Percentiles rank a stretch among this genome's conserved stretches.
Conservation (phyloP, 2,113 vertebrate species). For the Struthidea cinerea region DNA sequence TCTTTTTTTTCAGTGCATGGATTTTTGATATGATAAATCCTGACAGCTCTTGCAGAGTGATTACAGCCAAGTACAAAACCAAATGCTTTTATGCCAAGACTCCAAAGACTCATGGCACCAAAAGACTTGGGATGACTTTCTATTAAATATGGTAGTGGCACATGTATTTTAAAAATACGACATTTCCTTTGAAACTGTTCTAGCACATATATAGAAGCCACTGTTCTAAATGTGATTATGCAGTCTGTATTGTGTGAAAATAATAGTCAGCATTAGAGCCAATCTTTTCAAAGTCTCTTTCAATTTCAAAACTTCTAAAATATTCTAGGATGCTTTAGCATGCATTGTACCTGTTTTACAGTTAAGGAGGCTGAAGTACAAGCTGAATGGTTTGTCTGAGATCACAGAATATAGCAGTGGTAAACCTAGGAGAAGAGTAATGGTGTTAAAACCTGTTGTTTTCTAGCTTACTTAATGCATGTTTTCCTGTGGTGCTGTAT, state of each 20-base stretch:
- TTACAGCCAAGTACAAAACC: not conserved
- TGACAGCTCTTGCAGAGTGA: constrained; percentile 40
- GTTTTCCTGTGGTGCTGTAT: not conserved
- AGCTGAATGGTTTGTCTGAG: not conserved
- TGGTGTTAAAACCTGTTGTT: not conserved
- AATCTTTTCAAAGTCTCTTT: not conserved
- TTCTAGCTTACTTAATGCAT: not conserved
- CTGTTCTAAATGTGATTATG: not conserved
- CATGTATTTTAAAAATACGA: not conserved
- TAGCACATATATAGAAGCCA: not conserved
- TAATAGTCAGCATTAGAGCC: not conserved
- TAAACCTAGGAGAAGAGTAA: not conserved
- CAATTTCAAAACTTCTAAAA: not conserved
- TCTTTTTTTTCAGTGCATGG: not conserved
- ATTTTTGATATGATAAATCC: not conserved
- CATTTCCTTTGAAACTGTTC: not conserved
- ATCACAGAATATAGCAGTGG: not conserved
- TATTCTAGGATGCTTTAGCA: not conserved
- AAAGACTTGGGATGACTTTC: not conserved
- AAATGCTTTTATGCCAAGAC: not conserved
- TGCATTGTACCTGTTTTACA: not conserved
- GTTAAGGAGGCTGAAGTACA: not conserved
- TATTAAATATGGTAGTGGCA: not conserved
- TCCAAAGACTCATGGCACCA: not conserved
- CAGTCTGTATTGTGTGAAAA: not conserved